A percentile compares a stretch with the other conserved stretches of the same genome.
These are phyloP conservation scores for Melanerpes aurifrons DNA, from an alignment of 2,113 vertebrate genomes.

Conservation along the genomic window DNA sequence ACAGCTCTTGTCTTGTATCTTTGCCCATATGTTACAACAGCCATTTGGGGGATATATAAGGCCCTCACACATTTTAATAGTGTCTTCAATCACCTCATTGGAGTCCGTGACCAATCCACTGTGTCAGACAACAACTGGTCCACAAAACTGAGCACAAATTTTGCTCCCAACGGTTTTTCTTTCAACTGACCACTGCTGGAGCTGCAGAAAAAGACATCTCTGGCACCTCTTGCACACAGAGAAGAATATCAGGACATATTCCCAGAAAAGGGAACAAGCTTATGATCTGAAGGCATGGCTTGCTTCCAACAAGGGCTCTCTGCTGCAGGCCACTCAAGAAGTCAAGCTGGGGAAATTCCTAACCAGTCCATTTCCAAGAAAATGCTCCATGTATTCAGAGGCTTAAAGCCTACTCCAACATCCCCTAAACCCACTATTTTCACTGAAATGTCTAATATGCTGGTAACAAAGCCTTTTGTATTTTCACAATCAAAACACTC, in stretches of 20 bases:
- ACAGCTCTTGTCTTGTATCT: too few relatives aligned
- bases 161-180: neutral
- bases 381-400: neutral
- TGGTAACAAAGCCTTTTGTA: neutral
- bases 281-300: neutral
- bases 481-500: neutral
- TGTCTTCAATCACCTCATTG: too few relatives aligned
- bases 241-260: neutral
- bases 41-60: too few relatives aligned
- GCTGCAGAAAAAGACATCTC: neutral
- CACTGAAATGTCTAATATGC: neutral
- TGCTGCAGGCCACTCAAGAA: neutral
- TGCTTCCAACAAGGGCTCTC: neutral
- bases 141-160: neutral
- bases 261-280: neutral
- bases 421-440: neutral
- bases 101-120: too few relatives aligned
- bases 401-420: neutral
- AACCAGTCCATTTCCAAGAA: neutral
- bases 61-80: too few relatives aligned
- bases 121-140: neutral
- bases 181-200: neutral
- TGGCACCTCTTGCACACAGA: accelerated
- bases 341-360: neutral
- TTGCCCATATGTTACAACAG: too few relatives aligned